A percentile compares a stretch with the other conserved stretches of the same genome.
These are phyloP conservation scores for Cephus nigrinus DNA, from an alignment of 2,888 invertebrate genomes.

Conservation along the genomic window DNA sequence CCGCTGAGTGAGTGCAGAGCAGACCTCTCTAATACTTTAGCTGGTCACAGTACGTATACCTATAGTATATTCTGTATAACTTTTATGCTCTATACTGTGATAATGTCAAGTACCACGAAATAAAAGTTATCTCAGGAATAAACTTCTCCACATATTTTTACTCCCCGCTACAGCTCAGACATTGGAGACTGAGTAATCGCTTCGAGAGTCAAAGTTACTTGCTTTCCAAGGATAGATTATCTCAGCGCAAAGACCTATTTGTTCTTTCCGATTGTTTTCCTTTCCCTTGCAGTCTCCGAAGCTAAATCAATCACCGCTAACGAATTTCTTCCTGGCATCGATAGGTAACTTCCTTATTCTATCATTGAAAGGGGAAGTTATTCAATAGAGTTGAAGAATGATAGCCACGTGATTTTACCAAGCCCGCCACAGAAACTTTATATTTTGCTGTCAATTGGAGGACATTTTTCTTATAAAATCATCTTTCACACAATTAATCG, in stretches of 20 bases:
- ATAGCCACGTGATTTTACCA: neutral
- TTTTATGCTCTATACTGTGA: neutral
- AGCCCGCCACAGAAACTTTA: neutral
- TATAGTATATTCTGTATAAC: neutral
- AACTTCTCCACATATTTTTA: constrained; percentile 21
- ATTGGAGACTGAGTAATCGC: neutral
- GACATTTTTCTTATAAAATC: neutral
- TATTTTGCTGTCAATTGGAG: neutral
- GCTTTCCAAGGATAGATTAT: neutral
- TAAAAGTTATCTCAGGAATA: constrained; percentile 42
- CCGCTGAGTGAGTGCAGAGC: constrained; percentile 27
- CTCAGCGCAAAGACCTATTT: neutral
- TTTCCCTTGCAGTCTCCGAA: neutral
- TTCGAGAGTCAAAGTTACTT: neutral
- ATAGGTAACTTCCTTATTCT: neutral
- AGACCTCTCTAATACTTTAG: neutral
- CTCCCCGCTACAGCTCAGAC: neutral
- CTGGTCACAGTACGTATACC: neutral
- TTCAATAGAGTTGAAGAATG: neutral
- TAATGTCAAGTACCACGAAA: constrained; percentile 37
- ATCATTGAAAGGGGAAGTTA: neutral
- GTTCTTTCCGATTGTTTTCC: neutral
- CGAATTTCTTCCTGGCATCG: neutral
- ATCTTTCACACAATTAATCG: neutral
- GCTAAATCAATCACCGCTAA: neutral